phyloP scores from a whole-genome alignment of 1,140 invertebrate genomes.

The Tetramorium alpestre region DNA sequence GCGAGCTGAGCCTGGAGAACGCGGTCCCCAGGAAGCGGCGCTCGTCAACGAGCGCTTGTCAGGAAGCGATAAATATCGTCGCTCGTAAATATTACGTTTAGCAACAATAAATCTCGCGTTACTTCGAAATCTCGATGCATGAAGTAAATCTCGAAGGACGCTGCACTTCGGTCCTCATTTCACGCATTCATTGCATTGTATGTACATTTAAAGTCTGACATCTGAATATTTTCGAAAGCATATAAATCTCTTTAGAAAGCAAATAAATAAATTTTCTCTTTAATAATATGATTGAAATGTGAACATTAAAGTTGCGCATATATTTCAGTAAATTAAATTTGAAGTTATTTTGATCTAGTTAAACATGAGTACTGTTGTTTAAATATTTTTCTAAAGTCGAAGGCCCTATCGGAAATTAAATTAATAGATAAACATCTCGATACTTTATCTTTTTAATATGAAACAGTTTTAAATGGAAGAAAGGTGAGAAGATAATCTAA shows the following conservation, averaged over 20 bases:
- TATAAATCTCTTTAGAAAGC: neutral
- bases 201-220: neutral
- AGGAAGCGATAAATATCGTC: constrained; percentile 45
- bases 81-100: constrained; percentile 52
- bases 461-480: neutral
- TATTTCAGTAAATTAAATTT: neutral
- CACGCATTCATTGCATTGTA: neutral
- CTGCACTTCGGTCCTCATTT: neutral
- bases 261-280: neutral
- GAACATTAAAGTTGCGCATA: neutral
- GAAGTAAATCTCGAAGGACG: neutral
- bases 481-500: neutral
- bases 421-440: neutral
- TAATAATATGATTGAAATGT: neutral
- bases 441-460: neutral
- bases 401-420: neutral
- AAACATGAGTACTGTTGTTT: neutral
- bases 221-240: neutral
- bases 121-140: neutral
- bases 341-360: neutral
- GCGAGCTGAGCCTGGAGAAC: constrained; percentile 15
- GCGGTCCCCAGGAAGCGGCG: constrained; percentile 8
- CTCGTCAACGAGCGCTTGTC: constrained; percentile 44
- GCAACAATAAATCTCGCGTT: constrained; percentile 43
- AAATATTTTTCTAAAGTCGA: neutral